Percentiles rank a stretch among this genome's conserved stretches.
phyloP scores from a whole-genome alignment of 2,113 vertebrate species.

The Paracyprichromis sp. region DNA sequence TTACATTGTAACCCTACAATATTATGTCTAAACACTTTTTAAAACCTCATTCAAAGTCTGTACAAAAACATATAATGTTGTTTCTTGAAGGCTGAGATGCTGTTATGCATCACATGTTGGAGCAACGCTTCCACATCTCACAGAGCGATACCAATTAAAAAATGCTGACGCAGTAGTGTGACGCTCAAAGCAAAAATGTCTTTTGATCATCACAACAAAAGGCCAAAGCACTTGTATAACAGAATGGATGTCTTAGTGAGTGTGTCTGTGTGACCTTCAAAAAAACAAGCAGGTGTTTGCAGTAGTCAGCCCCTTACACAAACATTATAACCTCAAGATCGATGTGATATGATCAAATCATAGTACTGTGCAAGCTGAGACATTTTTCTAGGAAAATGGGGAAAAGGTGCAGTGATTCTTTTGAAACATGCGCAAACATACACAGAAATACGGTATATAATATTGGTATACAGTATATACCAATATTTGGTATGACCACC shows the following conservation, averaged over 20 bases:
- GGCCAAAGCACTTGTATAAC: conserved; percentile 12
- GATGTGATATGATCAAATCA: not conserved
- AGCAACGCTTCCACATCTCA: conserved; percentile 9
- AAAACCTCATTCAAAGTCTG: not conserved
- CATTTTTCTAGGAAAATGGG: not conserved
- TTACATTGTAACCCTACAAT: not conserved
- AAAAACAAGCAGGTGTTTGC: not conserved
- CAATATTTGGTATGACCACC: not conserved
- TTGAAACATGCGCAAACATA: not conserved
- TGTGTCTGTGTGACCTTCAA: not conserved
- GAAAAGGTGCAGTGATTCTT: not conserved
- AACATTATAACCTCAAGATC: not conserved
- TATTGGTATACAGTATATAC: not conserved
- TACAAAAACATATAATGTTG: not conserved
- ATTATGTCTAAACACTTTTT: not conserved
- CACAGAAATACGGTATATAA: not conserved
- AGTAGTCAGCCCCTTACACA: not conserved
- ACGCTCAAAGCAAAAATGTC: not conserved
- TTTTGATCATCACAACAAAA: conserved; percentile 51
- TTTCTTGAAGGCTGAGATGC: not conserved
- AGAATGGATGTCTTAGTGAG: not conserved
- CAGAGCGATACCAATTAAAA: conserved; percentile 20
- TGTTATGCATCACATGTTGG: not conserved
- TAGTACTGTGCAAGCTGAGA: not conserved
- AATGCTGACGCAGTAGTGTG: conserved; percentile 32